These are phyloP conservation scores for Drosophila nigrodunni DNA, from an alignment of 1,140 invertebrate species.

Conservation along the genomic window DNA sequence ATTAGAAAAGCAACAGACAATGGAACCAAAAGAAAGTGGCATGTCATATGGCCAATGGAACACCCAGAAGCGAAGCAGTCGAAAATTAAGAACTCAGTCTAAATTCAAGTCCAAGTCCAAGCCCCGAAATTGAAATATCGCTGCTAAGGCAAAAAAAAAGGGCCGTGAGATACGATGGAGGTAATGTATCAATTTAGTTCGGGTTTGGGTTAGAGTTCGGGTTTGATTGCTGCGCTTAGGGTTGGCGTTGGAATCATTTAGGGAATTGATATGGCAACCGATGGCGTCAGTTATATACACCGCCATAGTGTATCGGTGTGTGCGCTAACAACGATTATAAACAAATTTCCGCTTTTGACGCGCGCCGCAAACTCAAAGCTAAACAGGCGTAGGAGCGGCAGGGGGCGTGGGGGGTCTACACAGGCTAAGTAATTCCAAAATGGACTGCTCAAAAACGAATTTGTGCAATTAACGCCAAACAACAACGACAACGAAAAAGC, in stretches of 20 bases:
- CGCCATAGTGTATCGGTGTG: conserved; percentile 1
- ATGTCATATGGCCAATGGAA: conserved; percentile 78
- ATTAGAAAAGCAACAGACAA: conserved; percentile 61
- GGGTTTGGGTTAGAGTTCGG: conserved; percentile 31
- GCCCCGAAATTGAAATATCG: conserved; percentile 67
- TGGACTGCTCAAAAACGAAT: conserved; percentile 78
- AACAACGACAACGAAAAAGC: conserved; percentile 20
- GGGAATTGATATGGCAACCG: conserved; percentile 73
- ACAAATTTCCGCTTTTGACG: conserved; percentile 83
- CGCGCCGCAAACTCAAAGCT: conserved; percentile 42
- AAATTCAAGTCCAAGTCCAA: conserved; percentile 22
- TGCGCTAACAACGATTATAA: conserved; percentile 76
- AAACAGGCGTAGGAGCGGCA: neutral
- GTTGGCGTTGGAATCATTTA: conserved; percentile 71
- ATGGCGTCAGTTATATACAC: conserved; percentile 46
- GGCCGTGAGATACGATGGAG: conserved; percentile 38
- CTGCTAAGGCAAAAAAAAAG: neutral
- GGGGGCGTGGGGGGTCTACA: neutral
- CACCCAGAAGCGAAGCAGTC: conserved; percentile 73
- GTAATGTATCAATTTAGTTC: conserved; percentile 79
- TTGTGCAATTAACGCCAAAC: conserved; percentile 76
- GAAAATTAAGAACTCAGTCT: conserved; percentile 21
- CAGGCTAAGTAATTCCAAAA: conserved; percentile 64
- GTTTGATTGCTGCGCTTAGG: conserved; percentile 72
- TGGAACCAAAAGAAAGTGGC: conserved; percentile 65